Base-by-base conservation (phyloP, 2,113 vertebrate genomes). In the Hippoglossus stenolepis region DNA sequence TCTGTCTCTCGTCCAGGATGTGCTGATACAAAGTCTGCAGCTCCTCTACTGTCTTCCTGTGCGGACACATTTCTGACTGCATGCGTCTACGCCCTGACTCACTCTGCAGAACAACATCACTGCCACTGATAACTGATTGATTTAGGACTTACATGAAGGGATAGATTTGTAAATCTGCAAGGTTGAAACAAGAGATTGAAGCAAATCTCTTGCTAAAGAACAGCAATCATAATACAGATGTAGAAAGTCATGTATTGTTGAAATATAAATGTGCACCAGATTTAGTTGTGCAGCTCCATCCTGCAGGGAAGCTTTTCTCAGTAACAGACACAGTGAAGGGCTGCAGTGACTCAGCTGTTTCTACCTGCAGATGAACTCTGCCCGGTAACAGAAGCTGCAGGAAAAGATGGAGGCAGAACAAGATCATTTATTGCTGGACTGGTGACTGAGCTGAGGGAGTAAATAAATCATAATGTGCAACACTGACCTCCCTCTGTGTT, bases 281-380 rank as follows among this genome's bases (percentile, higher is more conserved):
- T 8, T 31, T 57, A 2, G 20, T 5, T 23, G 10, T 24, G 9
- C 24, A n/a, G 45, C 14, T 64, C 23, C 60, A 21, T 26, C 10
- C 62, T 58, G 51, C 70, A 26, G 57, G 43, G 26, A 62, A 18
- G 24, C 65, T 57, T 60, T 56, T 60, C 65, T 84, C 17, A 20
- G 56, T 73, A 21, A 28, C 43, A 43, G 66, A 70, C 64, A 56
- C 17, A 17, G 18, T 53, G 21, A 57, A 24, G 54, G 4, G 63
- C 91, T 82, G 83, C 87, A 84, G 86, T 93, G 91, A 93, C 85
- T 93, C 92, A 89, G 90, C 92, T 65, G 67, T 77, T 91, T 90
- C 17, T 73, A 21, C 57, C 66, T 80, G 68, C 79, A 84, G n/a
- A 13, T 47, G 45, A 82, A 79, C 58, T 89, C 82, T 90, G 88